A percentile compares a stretch with the other conserved stretches of the same genome.
These are phyloP conservation scores for Drosophila borealis DNA, from an alignment of 2,888 invertebrate genomes.

Conservation along the genomic window DNA sequence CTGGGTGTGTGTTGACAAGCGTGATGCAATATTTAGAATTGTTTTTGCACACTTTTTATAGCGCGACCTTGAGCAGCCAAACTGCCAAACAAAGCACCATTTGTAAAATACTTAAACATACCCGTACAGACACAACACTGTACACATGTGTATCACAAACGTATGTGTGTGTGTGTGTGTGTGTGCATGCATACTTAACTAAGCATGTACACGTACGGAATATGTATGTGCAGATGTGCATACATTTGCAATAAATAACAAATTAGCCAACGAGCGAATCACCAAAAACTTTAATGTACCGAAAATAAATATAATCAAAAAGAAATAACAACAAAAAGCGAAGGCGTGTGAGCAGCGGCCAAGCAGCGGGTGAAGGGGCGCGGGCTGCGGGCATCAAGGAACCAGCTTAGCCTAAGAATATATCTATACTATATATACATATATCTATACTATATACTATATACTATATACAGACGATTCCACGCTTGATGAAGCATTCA, in stretches of 20 bases:
- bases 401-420: slow-evolving; percentile 1
- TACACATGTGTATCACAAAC: neutral
- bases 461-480: no score
- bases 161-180: slow-evolving; percentile 6
- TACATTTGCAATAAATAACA: slow-evolving; percentile 55
- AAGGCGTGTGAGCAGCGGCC: neutral
- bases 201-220: slow-evolving; percentile 9
- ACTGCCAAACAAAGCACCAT: slow-evolving; percentile 62
- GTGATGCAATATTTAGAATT: slow-evolving; percentile 74
- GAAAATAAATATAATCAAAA: slow-evolving; percentile 7
- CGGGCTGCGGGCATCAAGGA: neutral
- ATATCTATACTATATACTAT: no score
- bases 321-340: slow-evolving; percentile 11
- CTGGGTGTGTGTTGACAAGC: slow-evolving; percentile 30
- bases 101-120: slow-evolving; percentile 47
- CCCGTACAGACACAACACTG: no score
- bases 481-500: no score
- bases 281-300: slow-evolving; percentile 18
- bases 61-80: slow-evolving; percentile 57
- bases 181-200: slow-evolving; percentile 1
- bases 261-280: slow-evolving; percentile 25
- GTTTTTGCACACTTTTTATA: slow-evolving; percentile 53
- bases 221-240: slow-evolving; percentile 8
- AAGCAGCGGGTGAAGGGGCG: no score
- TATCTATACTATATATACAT: no score